Conservation (phyloP, 2,888 invertebrate species). For the Leptopilina syphax region DNA sequence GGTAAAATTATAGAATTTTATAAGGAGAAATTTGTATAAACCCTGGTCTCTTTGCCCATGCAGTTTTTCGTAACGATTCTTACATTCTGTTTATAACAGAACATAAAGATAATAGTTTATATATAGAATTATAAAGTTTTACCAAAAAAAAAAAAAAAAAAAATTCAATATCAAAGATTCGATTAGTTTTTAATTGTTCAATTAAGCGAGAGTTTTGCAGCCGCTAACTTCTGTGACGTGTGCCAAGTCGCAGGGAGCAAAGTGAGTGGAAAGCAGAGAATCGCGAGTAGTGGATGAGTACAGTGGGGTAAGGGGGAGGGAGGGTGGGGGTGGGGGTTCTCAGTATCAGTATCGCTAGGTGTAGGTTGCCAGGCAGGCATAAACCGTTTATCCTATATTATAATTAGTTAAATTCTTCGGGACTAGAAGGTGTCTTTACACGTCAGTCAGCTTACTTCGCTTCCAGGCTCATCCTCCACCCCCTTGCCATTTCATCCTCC, state of each 20-base stretch:
- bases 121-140: too few relatives aligned
- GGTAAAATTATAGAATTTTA: too few relatives aligned
- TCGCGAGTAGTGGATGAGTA: conserved; percentile 55
- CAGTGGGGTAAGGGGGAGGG: conserved; percentile 52
- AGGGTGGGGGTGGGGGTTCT: conserved; percentile 54
- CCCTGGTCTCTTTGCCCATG: too few relatives aligned
- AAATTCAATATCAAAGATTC: too few relatives aligned
- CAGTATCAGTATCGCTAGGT: conserved; percentile 72
- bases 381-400: conserved; percentile 76
- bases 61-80: too few relatives aligned
- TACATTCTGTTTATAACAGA: too few relatives aligned
- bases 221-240: conserved; percentile 73
- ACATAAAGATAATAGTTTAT: too few relatives aligned
- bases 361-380: conserved; percentile 73
- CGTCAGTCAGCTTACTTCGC: conserved; percentile 75
- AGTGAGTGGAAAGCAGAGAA: conserved; percentile 53
- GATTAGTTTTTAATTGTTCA: not conserved
- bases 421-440: conserved; percentile 76
- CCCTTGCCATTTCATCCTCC: conserved; percentile 52
- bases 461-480: conserved; percentile 72
- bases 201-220: conserved; percentile 55
- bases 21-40: too few relatives aligned
- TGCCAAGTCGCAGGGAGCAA: conserved; percentile 67
- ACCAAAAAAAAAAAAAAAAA: too few relatives aligned
- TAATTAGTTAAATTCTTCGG: conserved; percentile 77